phyloP scores from a whole-genome alignment of 1,140 invertebrate species.

The Berghia stephanieae region DNA sequence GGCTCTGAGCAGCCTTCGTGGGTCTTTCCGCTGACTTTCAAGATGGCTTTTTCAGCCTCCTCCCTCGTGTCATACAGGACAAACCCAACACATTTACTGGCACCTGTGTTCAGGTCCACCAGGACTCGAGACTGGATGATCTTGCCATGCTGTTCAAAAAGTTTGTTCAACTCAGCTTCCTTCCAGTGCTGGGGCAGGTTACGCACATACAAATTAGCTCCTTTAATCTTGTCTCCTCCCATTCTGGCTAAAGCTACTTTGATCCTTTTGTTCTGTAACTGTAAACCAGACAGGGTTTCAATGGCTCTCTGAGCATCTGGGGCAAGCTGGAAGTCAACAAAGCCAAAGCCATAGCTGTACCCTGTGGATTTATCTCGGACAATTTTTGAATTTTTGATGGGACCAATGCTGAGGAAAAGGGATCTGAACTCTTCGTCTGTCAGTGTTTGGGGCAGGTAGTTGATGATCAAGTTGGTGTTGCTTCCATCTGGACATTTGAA shows the following conservation, averaged over 20 bases:
- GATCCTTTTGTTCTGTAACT: conserved; percentile 84
- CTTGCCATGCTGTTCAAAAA: conserved; percentile 85
- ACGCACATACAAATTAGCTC: conserved; percentile 92
- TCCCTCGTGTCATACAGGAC: conserved; percentile 72
- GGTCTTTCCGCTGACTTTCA: conserved; percentile 83
- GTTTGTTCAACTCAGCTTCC: conserved; percentile 79
- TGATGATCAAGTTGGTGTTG: conserved; percentile 93
- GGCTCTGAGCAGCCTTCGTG: conserved; percentile 84
- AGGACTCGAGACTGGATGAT: conserved; percentile 91
- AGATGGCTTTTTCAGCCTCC: conserved; percentile 88
- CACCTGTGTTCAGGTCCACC: conserved; percentile 84
- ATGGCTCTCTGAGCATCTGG: conserved; percentile 88
- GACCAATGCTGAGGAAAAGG: conserved; percentile 81
- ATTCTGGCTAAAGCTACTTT: conserved; percentile 92
- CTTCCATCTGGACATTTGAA: too few relatives aligned
- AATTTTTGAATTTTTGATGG: conserved; percentile 84
- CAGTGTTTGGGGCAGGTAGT: conserved; percentile 93
- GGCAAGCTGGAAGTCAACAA: conserved; percentile 87
- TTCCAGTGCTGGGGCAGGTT: conserved; percentile 79
- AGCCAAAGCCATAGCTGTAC: conserved; percentile 95
- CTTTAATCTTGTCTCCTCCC: conserved; percentile 89
- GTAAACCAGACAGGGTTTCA: conserved; percentile 84
- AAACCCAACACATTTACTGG: conserved; percentile 88
- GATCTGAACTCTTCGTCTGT: conserved; percentile 88
- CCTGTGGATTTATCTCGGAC: conserved; percentile 82